These are phyloP conservation scores for Bombylius major DNA, from an alignment of 2,888 invertebrate genomes.

Conservation along the genomic window DNA sequence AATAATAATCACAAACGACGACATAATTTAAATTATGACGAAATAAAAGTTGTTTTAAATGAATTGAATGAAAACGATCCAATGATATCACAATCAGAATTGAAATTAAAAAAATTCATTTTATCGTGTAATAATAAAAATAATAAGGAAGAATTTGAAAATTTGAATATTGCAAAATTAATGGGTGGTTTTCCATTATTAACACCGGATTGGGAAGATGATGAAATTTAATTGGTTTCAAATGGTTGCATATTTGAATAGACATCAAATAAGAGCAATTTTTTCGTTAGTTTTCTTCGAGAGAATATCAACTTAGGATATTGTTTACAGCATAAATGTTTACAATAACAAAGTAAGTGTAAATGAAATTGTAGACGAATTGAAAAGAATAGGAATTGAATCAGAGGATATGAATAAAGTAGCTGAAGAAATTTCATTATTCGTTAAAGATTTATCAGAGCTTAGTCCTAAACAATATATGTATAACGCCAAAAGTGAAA, in stretches of 20 bases:
- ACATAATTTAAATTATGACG: neutral
- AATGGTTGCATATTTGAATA: too few relatives aligned
- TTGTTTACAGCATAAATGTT: too few relatives aligned
- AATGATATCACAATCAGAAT: neutral
- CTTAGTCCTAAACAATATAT: neutral
- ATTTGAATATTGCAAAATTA: neutral
- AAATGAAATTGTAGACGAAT: too few relatives aligned
- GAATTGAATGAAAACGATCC: neutral
- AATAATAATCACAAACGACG: too few relatives aligned
- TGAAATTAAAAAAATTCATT: neutral
- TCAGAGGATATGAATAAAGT: neutral
- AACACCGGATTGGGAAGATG: neutral
- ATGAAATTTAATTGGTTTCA: neutral
- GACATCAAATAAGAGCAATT: neutral
- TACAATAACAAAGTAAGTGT: too few relatives aligned
- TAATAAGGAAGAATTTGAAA: neutral
- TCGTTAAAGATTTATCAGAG: neutral
- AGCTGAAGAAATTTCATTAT: neutral
- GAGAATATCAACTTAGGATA: too few relatives aligned
- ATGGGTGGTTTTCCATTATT: neutral
- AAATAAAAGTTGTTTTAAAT: neutral
- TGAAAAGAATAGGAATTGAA: neutral
- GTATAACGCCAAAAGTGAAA: neutral
- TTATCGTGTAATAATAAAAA: neutral
- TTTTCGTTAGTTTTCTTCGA: too few relatives aligned